These are phyloP conservation scores for Drosophila mojavensis DNA, from an alignment of 1,140 invertebrate genomes.

Conservation along the genomic window DNA sequence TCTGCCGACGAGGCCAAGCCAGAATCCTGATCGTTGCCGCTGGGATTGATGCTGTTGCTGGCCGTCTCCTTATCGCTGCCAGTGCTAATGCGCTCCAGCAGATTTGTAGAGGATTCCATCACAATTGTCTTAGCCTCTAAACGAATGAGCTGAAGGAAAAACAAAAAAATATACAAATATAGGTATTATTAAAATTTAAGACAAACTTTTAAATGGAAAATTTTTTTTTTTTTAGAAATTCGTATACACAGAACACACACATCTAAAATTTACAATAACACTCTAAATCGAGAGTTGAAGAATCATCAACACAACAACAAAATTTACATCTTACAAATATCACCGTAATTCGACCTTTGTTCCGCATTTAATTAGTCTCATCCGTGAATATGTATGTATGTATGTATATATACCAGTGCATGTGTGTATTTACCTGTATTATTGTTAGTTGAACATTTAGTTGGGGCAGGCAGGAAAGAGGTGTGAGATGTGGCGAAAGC, in stretches of 20 bases:
- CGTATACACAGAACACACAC: background rate
- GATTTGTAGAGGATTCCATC: conserved; percentile 58
- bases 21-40: conserved; percentile 48
- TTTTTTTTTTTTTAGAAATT: conserved; percentile 5
- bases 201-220: conserved; percentile 14
- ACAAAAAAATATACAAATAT: conserved; percentile 4
- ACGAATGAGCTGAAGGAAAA: conserved; percentile 30
- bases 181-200: conserved; percentile 13
- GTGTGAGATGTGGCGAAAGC: background rate
- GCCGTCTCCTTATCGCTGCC: conserved; percentile 36
- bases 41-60: conserved; percentile 7
- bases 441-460: conserved; percentile 9
- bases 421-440: background rate
- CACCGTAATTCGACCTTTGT: conserved; percentile 16
- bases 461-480: background rate
- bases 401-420: no score
- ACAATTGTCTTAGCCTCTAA: conserved; percentile 25
- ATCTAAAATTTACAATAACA: conserved; percentile 7
- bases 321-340: background rate
- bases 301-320: background rate
- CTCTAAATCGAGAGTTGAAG: conserved; percentile 9
- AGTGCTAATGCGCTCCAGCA: conserved; percentile 51
- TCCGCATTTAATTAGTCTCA: background rate
- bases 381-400: background rate
- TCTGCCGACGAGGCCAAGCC: conserved; percentile 53